Conservation (phyloP, 23 tunicate genomes). For the Styela plicata region DNA sequence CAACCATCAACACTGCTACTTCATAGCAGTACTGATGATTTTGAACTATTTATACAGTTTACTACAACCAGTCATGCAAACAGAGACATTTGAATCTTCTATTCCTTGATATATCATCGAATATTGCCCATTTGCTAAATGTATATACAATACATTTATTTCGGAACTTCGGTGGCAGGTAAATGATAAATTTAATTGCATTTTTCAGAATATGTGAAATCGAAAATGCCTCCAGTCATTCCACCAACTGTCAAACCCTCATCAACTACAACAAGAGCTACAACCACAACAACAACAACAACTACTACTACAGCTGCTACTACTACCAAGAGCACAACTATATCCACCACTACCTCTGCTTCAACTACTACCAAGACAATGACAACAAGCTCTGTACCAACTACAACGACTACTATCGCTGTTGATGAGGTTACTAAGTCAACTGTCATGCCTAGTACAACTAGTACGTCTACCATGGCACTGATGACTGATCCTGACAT, state of each 20-base stretch:
- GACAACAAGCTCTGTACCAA: slow-evolving; percentile 7
- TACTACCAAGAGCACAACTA: neutral
- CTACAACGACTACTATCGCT: neutral
- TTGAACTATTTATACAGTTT: no score
- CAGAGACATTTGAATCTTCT: no score
- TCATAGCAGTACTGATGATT: no score
- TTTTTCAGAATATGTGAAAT: slow-evolving; percentile 1
- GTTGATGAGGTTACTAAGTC: neutral
- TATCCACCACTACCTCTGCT: neutral
- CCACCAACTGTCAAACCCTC: slow-evolving; percentile 21
- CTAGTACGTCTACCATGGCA: neutral
- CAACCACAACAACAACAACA: slow-evolving; percentile 12
- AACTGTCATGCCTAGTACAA: neutral
- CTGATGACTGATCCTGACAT: neutral
- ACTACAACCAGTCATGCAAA: no score
- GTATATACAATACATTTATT: no score
- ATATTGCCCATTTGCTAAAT: no score
- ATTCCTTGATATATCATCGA: no score
- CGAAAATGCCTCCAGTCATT: neutral
- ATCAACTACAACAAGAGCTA: slow-evolving; percentile 7
- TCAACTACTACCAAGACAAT: neutral
- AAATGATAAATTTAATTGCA: neutral
- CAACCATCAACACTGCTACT: no score
- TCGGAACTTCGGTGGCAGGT: no score
- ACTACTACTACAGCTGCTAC: neutral